Evolutionary conservation across 2,113 vertebrate species (phyloP).

Genomic region (Sinocyclocheilus rhinocerous): DNA sequence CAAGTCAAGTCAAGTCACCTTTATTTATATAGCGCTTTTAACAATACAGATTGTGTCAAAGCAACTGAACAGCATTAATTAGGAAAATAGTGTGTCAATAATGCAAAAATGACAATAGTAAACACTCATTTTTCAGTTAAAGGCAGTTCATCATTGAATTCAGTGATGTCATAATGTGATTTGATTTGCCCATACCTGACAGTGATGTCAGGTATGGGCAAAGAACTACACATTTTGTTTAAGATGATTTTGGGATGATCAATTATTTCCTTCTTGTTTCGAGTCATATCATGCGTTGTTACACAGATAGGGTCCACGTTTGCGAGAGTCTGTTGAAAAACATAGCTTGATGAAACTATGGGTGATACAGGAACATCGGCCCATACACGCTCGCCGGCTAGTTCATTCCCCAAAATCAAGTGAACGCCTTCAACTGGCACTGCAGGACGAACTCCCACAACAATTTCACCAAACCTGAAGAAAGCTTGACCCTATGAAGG

Average conservation of each 20-base stretch:
- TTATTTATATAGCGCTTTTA: too few species aligned
- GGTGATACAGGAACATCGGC: neutral
- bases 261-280: neutral
- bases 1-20: too few species aligned
- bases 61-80: too few species aligned
- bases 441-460: conserved; percentile 2
- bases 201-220: neutral
- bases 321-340: neutral
- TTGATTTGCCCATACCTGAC: too few species aligned
- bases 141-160: too few species aligned
- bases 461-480: conserved; percentile 19
- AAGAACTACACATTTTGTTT: neutral
- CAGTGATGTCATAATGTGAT: too few species aligned
- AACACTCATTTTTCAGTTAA: too few species aligned
- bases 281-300: too few species aligned
- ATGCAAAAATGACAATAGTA: too few species aligned
- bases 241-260: neutral
- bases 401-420: conserved; percentile 16
- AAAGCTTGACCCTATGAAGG: conserved; percentile 19
- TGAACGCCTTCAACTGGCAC: neutral
- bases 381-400: conserved; percentile 9
- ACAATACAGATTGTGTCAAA: too few species aligned
- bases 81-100: too few species aligned
- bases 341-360: neutral
- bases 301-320: too few species aligned